Evolutionary conservation across 2,113 vertebrate species (phyloP).

Genomic region (Gambusia affinis): DNA sequence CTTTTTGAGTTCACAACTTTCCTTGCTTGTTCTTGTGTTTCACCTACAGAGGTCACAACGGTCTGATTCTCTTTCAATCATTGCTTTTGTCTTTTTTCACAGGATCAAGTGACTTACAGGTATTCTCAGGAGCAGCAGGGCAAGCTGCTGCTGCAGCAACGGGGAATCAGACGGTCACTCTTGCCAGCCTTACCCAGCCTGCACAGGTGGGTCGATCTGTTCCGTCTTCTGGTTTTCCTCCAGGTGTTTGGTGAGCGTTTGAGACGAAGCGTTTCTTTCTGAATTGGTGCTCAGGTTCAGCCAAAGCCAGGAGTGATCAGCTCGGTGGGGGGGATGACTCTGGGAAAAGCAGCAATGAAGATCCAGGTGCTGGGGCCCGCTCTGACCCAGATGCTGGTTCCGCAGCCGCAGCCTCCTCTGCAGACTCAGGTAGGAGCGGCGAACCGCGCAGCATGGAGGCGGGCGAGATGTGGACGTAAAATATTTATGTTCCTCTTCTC

Average conservation of each 20-base stretch:
- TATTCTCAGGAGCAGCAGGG: slow-evolving; percentile 80
- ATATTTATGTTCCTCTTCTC: not conserved
- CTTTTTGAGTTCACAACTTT: no score
- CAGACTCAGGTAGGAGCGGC: slow-evolving; percentile 71
- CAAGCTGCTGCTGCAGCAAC: slow-evolving; percentile 76
- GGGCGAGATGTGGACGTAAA: not conserved
- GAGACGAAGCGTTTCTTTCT: not conserved
- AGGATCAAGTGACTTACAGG: slow-evolving; percentile 83
- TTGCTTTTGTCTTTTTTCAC: slow-evolving; percentile 24
- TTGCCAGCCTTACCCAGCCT: slow-evolving; percentile 78
- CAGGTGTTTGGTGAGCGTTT: not conserved
- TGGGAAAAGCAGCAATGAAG: slow-evolving; percentile 79
- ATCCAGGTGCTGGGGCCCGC: slow-evolving; percentile 78
- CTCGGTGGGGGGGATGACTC: slow-evolving; percentile 75
- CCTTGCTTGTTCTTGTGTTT: no score
- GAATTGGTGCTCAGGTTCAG: slow-evolving; percentile 65
- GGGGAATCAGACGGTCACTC: slow-evolving; percentile 76
- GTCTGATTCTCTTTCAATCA: not conserved
- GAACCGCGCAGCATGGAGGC: not conserved
- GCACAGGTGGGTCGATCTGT: slow-evolving; percentile 74
- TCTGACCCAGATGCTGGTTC: slow-evolving; percentile 73
- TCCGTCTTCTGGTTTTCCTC: not conserved
- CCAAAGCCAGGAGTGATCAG: slow-evolving; percentile 84
- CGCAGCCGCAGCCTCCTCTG: slow-evolving; percentile 59
- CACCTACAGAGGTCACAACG: no score